Base-by-base conservation (phyloP, 2,113 vertebrate species). In the Serilophus lunatus region DNA sequence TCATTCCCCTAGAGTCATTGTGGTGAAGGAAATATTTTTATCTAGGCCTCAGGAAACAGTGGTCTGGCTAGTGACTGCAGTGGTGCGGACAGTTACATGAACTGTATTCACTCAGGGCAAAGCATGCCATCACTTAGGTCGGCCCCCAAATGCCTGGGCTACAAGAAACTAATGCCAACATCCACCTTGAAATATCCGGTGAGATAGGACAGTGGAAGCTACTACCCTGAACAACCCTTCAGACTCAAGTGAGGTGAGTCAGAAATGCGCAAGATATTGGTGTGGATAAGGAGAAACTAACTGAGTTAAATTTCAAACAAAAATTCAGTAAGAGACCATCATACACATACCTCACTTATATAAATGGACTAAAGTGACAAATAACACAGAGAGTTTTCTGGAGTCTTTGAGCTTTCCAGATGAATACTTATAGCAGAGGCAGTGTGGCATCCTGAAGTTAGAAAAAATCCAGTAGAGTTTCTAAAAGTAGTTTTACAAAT, bases 1-100 rank as follows among this genome's bases (percentile, higher is more conserved):
- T 94, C 95, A 87, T 96, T 97, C 96, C 95, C 97, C 83, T 94
- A 95, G 95, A 96, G 96, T 96, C 96, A 93, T 88, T 96, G 88
- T 96, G 96, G 96, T 95, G 93, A 92, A 97, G 97, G 96, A 98
- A 98, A 98, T 98, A 97, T 98, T 98, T 98, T 98, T 94, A 92
- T 86, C 81, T 93, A 95, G 96, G 94, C 96, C 96, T 98, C 95
- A 97, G 98, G 97, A 98, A 98, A 97, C 13, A 1, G 96, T 51
- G 96, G 97, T 98, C 97, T 98, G 97, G 95, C 96, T 65, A 38
- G 86, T 53, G 40, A 97, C 96, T 96, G 95, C 96, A 69, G 71
- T 10, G 40, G 33, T 66, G 53, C 0, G 3, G 89, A 94, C 90
- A 89, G 96, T 93, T 93, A 92, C 92, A 83, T 81, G 94, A 96